Conservation (phyloP, 2,797 vertebrate species). For the Rallus crepitans region DNA sequence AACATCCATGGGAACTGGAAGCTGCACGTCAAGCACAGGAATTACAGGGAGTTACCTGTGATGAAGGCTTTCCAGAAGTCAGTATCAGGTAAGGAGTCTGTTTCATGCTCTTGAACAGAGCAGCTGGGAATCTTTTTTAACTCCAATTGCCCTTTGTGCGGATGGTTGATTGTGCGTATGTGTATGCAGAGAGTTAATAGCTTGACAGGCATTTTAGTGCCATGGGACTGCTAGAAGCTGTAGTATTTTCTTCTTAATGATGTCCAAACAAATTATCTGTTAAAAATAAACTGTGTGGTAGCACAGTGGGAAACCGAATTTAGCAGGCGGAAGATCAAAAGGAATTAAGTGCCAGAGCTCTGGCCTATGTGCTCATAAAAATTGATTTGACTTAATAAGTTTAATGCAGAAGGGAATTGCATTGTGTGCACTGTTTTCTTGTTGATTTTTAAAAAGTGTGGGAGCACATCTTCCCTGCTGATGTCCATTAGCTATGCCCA, state of each 20-base stretch:
- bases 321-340: constrained; percentile 59
- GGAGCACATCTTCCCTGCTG: constrained; percentile 37
- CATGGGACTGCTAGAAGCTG: not conserved
- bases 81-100: not conserved
- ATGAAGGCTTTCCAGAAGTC: not conserved
- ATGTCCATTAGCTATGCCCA: constrained; percentile 47
- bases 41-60: not conserved
- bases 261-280: constrained; percentile 70
- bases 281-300: constrained; percentile 63
- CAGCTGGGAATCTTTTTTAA: not conserved
- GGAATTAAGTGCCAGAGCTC: constrained; percentile 65
- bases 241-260: constrained; percentile 59
- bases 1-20: not conserved
- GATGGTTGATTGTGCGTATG: not conserved
- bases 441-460: constrained; percentile 33
- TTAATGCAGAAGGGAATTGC: constrained; percentile 58
- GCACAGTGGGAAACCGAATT: constrained; percentile 57
- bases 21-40: not conserved
- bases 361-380: constrained; percentile 48
- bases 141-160: not conserved
- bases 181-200: not conserved
- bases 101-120: not conserved
- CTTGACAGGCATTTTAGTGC: not conserved
- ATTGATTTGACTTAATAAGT: constrained; percentile 75
- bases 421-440: constrained; percentile 16